Conservation (phyloP, 2,113 vertebrate species). For the Nannospalax galili region DNA sequence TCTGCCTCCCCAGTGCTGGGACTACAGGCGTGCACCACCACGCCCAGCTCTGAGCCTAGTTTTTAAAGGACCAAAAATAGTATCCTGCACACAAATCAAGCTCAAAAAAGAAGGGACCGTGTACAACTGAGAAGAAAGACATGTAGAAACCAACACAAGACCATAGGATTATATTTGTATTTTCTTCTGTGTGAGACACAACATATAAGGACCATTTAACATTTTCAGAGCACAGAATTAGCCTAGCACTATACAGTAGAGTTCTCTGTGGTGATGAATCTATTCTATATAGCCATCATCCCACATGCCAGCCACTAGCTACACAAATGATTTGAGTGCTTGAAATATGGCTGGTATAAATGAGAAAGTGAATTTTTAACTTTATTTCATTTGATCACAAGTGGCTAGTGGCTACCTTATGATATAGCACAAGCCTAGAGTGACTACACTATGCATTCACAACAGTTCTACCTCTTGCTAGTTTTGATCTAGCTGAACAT, state of each 20-base stretch:
- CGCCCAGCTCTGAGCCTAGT: not conserved
- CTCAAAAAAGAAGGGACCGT: constrained; percentile 1
- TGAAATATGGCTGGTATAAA: constrained; percentile 35
- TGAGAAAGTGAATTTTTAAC: constrained; percentile 33
- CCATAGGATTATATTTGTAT: not conserved
- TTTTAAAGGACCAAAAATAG: constrained; percentile 21
- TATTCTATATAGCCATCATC: not conserved
- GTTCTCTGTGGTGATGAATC: not conserved
- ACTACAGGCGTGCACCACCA: too few species aligned
- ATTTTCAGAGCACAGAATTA: not conserved
- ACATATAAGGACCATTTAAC: not conserved
- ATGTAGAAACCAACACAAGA: constrained; percentile 18
- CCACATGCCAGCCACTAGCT: not conserved
- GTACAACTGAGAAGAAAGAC: constrained; percentile 46
- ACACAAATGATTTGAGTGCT: not conserved
- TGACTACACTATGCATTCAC: constrained; percentile 33
- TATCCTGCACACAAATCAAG: constrained; percentile 9
- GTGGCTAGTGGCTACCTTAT: not conserved
- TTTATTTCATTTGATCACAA: constrained; percentile 10
- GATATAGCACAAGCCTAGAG: not conserved
- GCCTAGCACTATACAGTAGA: not conserved
- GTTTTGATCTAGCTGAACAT: not conserved
- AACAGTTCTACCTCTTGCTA: constrained; percentile 4
- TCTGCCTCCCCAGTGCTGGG: too few species aligned
- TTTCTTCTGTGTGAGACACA: not conserved